A percentile compares a stretch with the other conserved stretches of the same genome.
phyloP scores from a whole-genome alignment of 2,113 vertebrate species.

The Tylochromis polylepis region DNA sequence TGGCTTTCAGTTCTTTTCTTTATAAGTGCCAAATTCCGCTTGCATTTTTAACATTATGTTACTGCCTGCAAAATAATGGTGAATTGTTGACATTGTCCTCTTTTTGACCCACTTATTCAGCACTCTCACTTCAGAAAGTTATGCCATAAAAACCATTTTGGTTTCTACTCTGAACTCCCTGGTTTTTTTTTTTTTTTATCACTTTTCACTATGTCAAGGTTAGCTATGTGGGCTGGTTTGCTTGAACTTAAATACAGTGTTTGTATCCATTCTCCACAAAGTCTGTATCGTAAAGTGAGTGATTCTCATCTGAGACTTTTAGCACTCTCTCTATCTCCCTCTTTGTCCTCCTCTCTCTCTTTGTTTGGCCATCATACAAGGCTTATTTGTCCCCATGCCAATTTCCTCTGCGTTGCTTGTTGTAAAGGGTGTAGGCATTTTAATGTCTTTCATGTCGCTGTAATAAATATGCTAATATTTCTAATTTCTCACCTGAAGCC shows the following conservation, averaged over 20 bases:
- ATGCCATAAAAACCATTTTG: neutral
- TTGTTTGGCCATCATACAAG: constrained; percentile 51
- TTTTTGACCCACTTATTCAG: neutral
- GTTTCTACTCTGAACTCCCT: neutral
- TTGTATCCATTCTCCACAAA: constrained; percentile 29
- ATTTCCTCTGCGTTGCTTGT: constrained; percentile 65
- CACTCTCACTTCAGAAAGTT: neutral
- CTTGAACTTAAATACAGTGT: constrained; percentile 25
- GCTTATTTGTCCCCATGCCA: constrained; percentile 55
- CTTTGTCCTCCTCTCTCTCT: constrained; percentile 12
- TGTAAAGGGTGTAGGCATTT: constrained; percentile 72
- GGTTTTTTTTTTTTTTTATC: constrained; percentile 12
- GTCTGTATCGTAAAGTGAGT: constrained; percentile 41
- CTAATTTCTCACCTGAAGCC: constrained; percentile 77
- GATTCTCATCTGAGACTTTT: constrained; percentile 26
- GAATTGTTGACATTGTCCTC: neutral
- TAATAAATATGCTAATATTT: constrained; percentile 82
- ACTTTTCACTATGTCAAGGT: constrained; percentile 21
- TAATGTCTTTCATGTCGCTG: constrained; percentile 75
- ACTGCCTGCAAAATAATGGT: neutral
- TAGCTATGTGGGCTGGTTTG: constrained; percentile 14
- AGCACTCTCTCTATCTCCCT: constrained; percentile 4
- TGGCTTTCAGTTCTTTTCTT: neutral
- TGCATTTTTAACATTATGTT: neutral
- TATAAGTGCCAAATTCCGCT: neutral